Base-by-base conservation (phyloP, 1,140 invertebrate genomes). In the Oncopodura yosiiana region DNA sequence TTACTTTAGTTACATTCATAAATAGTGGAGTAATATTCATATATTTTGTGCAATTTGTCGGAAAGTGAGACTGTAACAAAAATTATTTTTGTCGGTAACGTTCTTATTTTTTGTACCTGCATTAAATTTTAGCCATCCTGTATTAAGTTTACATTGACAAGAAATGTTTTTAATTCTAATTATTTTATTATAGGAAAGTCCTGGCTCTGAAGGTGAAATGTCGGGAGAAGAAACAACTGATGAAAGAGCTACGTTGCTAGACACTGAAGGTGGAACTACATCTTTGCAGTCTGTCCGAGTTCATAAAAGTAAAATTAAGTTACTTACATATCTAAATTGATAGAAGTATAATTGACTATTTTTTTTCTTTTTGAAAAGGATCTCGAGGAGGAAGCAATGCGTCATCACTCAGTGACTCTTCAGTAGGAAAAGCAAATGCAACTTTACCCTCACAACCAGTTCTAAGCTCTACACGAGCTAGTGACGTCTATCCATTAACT, bases 171-270 rank as follows among this genome's bases (percentile, higher is more conserved):
- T 39, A 56, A 30, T 37, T 42, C 23, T 26, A 30, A 38, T 46
- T 53, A 11, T 43, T 36, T 27, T 32, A 46, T 58, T 48, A 1
- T 51, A 52, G 60, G 79, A 81, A 66, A 77, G 75, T 65, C 78
- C 77, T 59, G 70, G 67, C 30, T 71, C 67, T 39, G 77, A 77
- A 59, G 71, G 73, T 48, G 79, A 81, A 53, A 67, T 69, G 37
- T 71, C 66, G 39, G 66, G 67, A 37, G 75, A 78, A 60, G 74
- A 75, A 71, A 79, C 85, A 19, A 83, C 86, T 34, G 87, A 90
- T 71, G 87, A 91, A 71, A 85, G 83, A 68, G 86, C 84, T 53
- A 83, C 87, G 67, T 75, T 92, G 21, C 76, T 92, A 49, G 81
- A 85, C 65, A 75, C 78, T 23, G 77, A 79, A 60, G 72, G 69